Evolutionary conservation across 2,797 vertebrate species (phyloP), one percentile per base, ranked within the genome.

Genomic region (Rousettus madagascariensis): DNA sequence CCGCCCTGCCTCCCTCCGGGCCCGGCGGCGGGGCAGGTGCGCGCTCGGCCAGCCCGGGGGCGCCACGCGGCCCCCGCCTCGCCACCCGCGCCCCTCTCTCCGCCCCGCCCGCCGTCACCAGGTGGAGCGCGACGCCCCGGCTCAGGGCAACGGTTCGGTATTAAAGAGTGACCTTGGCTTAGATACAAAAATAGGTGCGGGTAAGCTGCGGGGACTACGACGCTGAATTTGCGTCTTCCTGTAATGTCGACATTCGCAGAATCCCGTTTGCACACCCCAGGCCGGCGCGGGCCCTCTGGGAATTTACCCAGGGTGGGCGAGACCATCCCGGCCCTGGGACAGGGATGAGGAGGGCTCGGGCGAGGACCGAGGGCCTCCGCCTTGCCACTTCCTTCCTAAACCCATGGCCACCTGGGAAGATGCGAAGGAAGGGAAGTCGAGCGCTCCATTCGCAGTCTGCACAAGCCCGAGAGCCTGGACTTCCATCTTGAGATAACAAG

Each of bases 111-210:
- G 36, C 65, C 49, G 43, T 43, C 69, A 36, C 61, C 13, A 8
- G 41, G 66, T 51, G 9, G 59, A 3, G 82, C 38, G 92, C 49
- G 66, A 24, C 57, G 33, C 71, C 38, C 84, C 55, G 11, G 71
- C 86, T 6, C 82, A 6, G 69, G 22, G 63, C 51, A 5, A 4
- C 1, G 49, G 53, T 72, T 46, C 1, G 26, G 65, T 4, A 38
- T 91, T 82, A 59, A 59, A 65, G 78, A 88, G 88, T 94, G 97
- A 97, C 96, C 95, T 95, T 94, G 97, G 96, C 87, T 95, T 92
- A 92, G 80, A 4, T 38, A 22, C 57, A 51, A 33, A 92, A 95
- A 90, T 91, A 95, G 97, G 59, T 10, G 78, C 77, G 83, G 7
- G 59, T 46, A 26, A 84, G 80, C 95, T 7, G 75, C 63, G 55